Evolutionary conservation across 2,888 invertebrate genomes (phyloP), one percentile per base, ranked within the genome.

Genomic region (Thymelicus sylvestris): DNA sequence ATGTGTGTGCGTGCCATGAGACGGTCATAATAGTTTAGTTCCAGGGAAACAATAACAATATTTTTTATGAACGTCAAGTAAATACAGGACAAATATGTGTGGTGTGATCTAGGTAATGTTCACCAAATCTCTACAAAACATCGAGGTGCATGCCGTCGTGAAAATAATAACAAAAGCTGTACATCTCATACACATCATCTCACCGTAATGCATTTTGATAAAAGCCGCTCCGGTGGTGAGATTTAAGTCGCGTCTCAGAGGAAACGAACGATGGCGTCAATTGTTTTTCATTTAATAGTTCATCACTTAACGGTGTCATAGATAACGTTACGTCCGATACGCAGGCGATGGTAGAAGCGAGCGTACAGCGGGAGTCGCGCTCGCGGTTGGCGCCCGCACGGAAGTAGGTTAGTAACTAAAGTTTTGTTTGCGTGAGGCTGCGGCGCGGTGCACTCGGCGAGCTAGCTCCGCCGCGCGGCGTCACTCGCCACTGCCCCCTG

Each of bases 391-490:
- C 91, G 89, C 92, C 88, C 92, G 93, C 91, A 88, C 93, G 93
- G 93, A 93, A 93, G 93, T 93, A 93, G 93, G 93, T 93, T 93
- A 93, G 84, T 91, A 91, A 93, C 93, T 93, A 93, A 93, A 93
- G 91, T 93, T 93, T 93, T 92, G 93, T 93, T 93, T 91, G 93
- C 91, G 93, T 92, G 93, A 93, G 92, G 93, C 92, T 93, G 93
- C 90, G 90, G 86, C 89, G 90, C 85, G 91, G 90, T 80, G 80
- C 80, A 81, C 77, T 79, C 90, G 88, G 85, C 86, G 84, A 80
- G 81, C 79, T 78, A 76, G 78, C 82, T 87, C 85, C 84, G 86
- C 75, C 77, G 75, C 79, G 81, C 80, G 87, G 85, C 87, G 83
- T 86, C 82, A 81, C 78, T 74, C 71, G 77, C 75, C 76, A 75